Percentiles rank a stretch among this genome's conserved stretches.
Evolutionary conservation across 2,113 vertebrate genomes (phyloP).

Genomic region (Capreolus pygargus): DNA sequence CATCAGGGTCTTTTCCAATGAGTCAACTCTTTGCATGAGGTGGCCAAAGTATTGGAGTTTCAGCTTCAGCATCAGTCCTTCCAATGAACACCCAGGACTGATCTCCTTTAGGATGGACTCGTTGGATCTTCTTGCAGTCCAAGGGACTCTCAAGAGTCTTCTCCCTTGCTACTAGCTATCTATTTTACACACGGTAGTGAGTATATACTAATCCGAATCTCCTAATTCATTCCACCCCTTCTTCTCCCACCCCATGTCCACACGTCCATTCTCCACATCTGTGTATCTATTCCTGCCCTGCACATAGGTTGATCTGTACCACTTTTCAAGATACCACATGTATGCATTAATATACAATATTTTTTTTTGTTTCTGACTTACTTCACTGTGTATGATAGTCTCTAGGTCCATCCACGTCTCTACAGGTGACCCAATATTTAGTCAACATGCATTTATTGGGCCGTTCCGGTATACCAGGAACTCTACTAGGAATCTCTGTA

Average conservation of each 20-base stretch:
- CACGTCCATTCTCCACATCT: not conserved
- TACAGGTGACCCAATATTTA: not conserved
- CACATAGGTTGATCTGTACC: not conserved
- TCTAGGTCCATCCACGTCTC: not conserved
- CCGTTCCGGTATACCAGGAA: not conserved
- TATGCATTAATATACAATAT: not conserved
- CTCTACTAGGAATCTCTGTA: not conserved
- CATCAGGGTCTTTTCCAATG: too few species aligned
- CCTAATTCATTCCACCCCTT: not conserved
- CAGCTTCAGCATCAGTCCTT: too few species aligned
- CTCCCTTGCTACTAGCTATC: not conserved
- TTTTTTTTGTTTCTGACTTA: not conserved
- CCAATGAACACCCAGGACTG: too few species aligned
- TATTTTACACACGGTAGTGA: not conserved
- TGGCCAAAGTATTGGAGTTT: too few species aligned
- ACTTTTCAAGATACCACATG: not conserved
- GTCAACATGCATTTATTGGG: not conserved
- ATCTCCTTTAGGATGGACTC: too few species aligned
- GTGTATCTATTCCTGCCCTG: not conserved
- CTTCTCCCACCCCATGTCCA: not conserved
- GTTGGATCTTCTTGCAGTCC: too few species aligned
- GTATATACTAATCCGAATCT: not conserved
- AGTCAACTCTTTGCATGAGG: too few species aligned
- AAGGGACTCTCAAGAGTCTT: too few species aligned
- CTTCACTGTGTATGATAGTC: not conserved